These are phyloP conservation scores for Macrotrachela quadricornifera DNA, from an alignment of 1,140 invertebrate genomes.

Conservation along the genomic window DNA sequence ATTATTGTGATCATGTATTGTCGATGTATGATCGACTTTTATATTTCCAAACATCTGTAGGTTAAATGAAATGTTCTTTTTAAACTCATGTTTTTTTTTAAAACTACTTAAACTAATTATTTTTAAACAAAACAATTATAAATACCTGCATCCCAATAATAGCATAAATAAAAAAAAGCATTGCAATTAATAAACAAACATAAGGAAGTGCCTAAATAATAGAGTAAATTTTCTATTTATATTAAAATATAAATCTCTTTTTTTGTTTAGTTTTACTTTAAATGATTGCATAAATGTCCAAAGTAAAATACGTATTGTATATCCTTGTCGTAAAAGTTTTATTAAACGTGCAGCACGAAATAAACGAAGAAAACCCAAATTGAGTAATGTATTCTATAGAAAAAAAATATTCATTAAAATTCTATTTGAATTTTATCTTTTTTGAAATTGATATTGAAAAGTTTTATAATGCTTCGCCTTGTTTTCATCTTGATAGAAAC, in stretches of 20 bases:
- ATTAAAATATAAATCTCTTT: too few relatives aligned
- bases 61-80: too few relatives aligned
- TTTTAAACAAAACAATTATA: not conserved
- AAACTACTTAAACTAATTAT: too few relatives aligned
- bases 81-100: too few relatives aligned
- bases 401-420: not conserved
- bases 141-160: constrained; percentile 97
- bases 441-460: too few relatives aligned
- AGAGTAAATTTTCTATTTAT: constrained; percentile 6
- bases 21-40: constrained; percentile 1
- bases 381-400: constrained; percentile 34
- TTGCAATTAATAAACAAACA: constrained; percentile 96
- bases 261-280: too few relatives aligned
- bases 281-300: constrained; percentile 99
- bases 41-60: constrained; percentile 11
- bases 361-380: constrained; percentile 86
- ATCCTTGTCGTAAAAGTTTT: constrained; percentile 91
- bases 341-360: constrained; percentile 96
- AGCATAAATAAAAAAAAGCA: constrained; percentile 99
- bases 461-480: too few relatives aligned
- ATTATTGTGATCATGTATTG: constrained; percentile 13
- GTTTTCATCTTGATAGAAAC: too few relatives aligned
- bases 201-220: constrained; percentile 71
- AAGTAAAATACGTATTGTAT: constrained; percentile 93
- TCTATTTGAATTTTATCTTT: too few relatives aligned